Conservation (phyloP, 2,113 vertebrate genomes). For the Passer domesticus region DNA sequence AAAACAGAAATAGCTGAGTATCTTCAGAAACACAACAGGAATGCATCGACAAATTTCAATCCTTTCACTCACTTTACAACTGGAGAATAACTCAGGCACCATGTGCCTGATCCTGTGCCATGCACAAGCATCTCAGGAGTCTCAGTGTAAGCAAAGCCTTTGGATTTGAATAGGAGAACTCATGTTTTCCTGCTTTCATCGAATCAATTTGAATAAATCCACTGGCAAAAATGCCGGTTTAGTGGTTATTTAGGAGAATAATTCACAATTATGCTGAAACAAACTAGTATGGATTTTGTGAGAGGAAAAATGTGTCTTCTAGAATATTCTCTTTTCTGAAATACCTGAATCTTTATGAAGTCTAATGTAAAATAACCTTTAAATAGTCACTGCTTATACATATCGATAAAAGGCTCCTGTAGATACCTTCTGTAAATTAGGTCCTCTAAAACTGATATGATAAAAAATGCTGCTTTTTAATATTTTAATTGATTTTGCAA, state of each 20-base stretch:
- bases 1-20: not conserved
- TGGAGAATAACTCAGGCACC: not conserved
- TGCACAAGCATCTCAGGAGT: not conserved
- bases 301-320: not conserved
- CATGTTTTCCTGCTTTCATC: not conserved
- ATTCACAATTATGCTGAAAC: not conserved
- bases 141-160: not conserved
- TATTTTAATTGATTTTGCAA: not conserved
- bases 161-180: not conserved
- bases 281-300: not conserved
- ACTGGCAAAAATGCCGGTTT: not conserved
- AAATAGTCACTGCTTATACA: not conserved
- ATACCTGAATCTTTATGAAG: not conserved
- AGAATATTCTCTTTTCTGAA: not conserved
- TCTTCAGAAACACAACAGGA: not conserved
- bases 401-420: not conserved
- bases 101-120: not conserved
- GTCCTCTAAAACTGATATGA: not conserved
- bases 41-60: rapidly evolving
- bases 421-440: not conserved
- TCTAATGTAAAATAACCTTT: not conserved
- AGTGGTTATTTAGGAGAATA: not conserved
- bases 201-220: not conserved
- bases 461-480: not conserved
- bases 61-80: not conserved